Conservation (phyloP, 2,888 invertebrate species). For the Calameuta pallipes region DNA sequence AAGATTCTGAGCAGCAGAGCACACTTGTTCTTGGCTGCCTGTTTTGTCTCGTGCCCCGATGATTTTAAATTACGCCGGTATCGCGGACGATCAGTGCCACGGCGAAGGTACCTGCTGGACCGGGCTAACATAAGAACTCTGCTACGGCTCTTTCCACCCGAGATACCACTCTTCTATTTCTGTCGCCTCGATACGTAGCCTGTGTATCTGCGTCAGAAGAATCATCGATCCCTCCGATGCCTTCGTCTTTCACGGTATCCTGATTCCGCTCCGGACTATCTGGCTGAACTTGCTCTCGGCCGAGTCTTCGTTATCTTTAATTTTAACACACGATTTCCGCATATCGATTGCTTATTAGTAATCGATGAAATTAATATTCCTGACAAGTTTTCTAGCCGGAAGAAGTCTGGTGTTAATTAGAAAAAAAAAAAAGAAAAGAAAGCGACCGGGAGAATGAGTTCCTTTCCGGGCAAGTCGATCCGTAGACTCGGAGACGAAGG, state of each 20-base stretch:
- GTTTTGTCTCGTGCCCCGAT: constrained; percentile 58
- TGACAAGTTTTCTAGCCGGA: too few relatives aligned
- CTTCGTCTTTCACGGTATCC: too few relatives aligned
- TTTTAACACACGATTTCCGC: too few relatives aligned
- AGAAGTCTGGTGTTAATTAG: too few relatives aligned
- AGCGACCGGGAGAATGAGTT: constrained; percentile 21
- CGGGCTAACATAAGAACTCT: constrained; percentile 37
- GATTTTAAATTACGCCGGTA: constrained; percentile 60
- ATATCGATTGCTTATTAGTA: too few relatives aligned
- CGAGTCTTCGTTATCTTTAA: too few relatives aligned
- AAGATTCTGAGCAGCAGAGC: constrained; percentile 52
- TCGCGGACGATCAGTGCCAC: constrained; percentile 56
- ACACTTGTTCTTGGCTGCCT: constrained; percentile 54
- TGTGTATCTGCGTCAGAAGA: too few relatives aligned
- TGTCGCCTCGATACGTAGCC: constrained; percentile 28
- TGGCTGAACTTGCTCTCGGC: too few relatives aligned
- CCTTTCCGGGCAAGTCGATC: constrained; percentile 41
- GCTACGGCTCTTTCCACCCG: constrained; percentile 42
- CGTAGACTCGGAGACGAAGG: constrained; percentile 1
- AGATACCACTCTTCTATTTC: constrained; percentile 35
- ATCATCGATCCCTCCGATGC: too few relatives aligned
- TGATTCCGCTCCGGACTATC: too few relatives aligned
- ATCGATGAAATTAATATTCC: too few relatives aligned
- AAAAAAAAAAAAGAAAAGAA: neutral
- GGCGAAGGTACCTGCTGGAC: constrained; percentile 49